phyloP scores from a whole-genome alignment of 2,113 vertebrate genomes.

The Pomatorhinus ruficollis region DNA sequence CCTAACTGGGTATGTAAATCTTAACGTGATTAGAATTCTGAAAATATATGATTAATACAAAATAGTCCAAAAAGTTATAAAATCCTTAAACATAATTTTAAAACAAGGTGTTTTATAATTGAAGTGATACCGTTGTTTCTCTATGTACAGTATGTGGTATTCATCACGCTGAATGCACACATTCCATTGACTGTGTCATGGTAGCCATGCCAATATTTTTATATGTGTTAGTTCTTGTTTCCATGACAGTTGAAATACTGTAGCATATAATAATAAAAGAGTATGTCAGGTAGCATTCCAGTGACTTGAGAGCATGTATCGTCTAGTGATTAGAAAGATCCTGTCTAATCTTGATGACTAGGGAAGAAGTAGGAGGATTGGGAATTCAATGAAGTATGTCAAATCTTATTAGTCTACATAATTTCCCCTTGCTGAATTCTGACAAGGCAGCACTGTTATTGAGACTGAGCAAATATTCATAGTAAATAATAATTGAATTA shows the following conservation, averaged over 20 bases:
- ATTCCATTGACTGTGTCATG: neutral
- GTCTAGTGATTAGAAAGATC: neutral
- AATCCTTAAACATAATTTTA: neutral
- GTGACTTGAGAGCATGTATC: neutral
- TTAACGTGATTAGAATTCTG: neutral
- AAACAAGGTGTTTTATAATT: neutral
- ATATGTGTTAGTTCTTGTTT: neutral
- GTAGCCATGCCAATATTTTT: neutral
- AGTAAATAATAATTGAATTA: neutral
- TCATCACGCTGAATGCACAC: neutral
- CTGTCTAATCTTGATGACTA: neutral
- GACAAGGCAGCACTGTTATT: conserved; percentile 17
- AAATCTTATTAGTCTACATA: conserved; percentile 72
- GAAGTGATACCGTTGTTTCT: neutral
- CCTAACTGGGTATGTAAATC: neutral
- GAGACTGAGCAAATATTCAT: neutral
- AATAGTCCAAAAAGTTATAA: neutral
- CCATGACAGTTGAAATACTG: neutral
- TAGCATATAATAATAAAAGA: neutral
- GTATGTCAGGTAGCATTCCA: neutral
- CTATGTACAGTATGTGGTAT: neutral
- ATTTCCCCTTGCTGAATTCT: conserved; percentile 59
- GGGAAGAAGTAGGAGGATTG: conserved; percentile 12
- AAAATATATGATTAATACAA: neutral
- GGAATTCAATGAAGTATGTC: conserved; percentile 57